Conservation (phyloP, 2,797 vertebrate genomes). For the Malurus leucopterus region DNA sequence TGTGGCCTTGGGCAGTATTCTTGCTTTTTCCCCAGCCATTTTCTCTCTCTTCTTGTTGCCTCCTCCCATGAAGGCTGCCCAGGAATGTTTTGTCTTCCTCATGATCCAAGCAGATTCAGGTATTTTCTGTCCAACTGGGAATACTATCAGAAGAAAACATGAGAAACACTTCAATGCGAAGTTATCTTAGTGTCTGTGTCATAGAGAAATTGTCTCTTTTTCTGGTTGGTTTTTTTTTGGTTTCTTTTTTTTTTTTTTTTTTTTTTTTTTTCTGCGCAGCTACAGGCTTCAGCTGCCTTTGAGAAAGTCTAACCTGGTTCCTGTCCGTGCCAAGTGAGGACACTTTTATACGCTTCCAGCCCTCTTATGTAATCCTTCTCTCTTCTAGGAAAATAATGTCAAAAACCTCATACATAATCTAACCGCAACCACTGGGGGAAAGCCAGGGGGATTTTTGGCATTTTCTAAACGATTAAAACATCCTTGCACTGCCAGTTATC, state of each 20-base stretch:
- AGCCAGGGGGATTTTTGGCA: neutral
- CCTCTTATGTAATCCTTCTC: constrained; percentile 7
- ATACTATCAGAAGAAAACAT: neutral
- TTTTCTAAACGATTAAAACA: neutral
- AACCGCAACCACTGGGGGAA: constrained; percentile 16
- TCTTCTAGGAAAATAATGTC: constrained; percentile 11
- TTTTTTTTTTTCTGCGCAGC: neutral
- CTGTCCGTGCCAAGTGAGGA: neutral
- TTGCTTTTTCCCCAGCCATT: neutral
- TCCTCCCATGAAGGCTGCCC: neutral
- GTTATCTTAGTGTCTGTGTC: neutral
- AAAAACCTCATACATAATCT: neutral
- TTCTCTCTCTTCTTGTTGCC: neutral
- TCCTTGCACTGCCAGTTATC: neutral
- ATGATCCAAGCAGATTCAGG: neutral
- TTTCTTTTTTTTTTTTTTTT: neutral
- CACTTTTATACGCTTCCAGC: constrained; percentile 40
- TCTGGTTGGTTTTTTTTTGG: neutral
- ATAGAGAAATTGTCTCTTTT: neutral
- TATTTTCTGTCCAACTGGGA: neutral
- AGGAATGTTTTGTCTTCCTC: constrained; percentile 4
- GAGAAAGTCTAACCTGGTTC: neutral
- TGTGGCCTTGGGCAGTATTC: neutral
- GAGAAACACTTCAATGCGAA: neutral
- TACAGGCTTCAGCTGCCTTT: neutral